Evolutionary conservation across 2,113 vertebrate genomes (phyloP).

Genomic region (Monopterus albus): DNA sequence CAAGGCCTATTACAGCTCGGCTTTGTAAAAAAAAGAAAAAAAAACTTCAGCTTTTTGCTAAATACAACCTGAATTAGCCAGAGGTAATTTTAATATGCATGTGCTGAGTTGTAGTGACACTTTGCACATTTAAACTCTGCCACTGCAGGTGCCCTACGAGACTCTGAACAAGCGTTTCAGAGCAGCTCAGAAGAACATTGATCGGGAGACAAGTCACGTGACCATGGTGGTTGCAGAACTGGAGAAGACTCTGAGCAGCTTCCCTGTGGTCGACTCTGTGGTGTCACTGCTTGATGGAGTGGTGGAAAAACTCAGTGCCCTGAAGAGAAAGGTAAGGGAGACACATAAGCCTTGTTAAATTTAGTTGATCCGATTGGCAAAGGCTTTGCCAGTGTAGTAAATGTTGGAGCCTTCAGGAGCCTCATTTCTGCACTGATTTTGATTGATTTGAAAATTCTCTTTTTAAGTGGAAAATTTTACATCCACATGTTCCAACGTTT

Average conservation of each 20-base stretch:
- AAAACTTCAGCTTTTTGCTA: background rate
- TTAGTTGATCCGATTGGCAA: background rate
- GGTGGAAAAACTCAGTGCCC: constrained; percentile 96
- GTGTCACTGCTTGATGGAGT: constrained; percentile 97
- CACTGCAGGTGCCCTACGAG: constrained; percentile 93
- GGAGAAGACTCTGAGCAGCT: constrained; percentile 96
- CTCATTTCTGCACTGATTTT: background rate
- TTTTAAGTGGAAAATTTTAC: background rate
- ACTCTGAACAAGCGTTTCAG: constrained; percentile 98
- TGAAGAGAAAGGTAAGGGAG: constrained; percentile 92
- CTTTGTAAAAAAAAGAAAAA: no score
- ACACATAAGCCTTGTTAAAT: background rate
- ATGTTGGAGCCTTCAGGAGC: background rate
- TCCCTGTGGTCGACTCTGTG: constrained; percentile 95
- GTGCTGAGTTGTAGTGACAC: background rate
- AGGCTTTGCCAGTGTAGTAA: background rate
- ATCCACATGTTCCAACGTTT: background rate
- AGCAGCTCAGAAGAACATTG: constrained; percentile 97
- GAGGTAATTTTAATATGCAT: background rate
- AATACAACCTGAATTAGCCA: background rate
- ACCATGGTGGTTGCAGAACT: constrained; percentile 97
- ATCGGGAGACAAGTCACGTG: constrained; percentile 97
- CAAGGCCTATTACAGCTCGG: background rate
- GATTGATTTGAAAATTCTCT: background rate
- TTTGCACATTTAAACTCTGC: background rate